Evolutionary conservation across 2,888 invertebrate genomes (phyloP).

Genomic region (Spialia ferax): DNA sequence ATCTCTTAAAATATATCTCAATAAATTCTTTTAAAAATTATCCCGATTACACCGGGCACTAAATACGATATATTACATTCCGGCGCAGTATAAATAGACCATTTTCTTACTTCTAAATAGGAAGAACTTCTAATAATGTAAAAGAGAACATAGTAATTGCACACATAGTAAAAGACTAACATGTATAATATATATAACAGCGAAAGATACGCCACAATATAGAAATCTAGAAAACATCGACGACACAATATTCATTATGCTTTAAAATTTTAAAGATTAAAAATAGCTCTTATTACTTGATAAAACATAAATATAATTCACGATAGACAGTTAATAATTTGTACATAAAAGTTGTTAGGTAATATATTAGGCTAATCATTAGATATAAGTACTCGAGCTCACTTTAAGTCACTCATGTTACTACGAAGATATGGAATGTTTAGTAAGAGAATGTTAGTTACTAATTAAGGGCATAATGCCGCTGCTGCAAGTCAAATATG

Average conservation of each 20-base stretch:
- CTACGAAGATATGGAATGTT: constrained; percentile 77
- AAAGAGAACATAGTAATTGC: constrained; percentile 80
- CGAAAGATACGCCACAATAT: constrained; percentile 44
- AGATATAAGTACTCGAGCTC: constrained; percentile 81
- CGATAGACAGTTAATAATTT: constrained; percentile 55
- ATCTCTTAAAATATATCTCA: constrained; percentile 86
- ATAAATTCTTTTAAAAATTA: constrained; percentile 67
- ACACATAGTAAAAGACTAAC: constrained; percentile 73
- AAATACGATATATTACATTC: constrained; percentile 69
- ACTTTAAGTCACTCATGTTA: constrained; percentile 83
- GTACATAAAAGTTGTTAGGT: constrained; percentile 57
- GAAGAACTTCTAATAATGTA: constrained; percentile 78
- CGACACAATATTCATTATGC: constrained; percentile 46
- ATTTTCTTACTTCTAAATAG: constrained; percentile 78
- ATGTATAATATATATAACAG: constrained; percentile 49
- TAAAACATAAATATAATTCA: constrained; percentile 45
- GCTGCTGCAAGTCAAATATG: constrained; percentile 42
- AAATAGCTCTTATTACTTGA: constrained; percentile 43
- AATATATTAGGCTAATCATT: constrained; percentile 50
- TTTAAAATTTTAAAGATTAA: constrained; percentile 44
- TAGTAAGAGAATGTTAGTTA: constrained; percentile 62
- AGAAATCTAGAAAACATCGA: constrained; percentile 38
- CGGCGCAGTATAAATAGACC: constrained; percentile 78
- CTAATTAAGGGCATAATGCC: constrained; percentile 56
- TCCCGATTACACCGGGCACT: constrained; percentile 61